Evolutionary conservation across 2,113 vertebrate species (phyloP).

Genomic region (Alligator mississippiensis): DNA sequence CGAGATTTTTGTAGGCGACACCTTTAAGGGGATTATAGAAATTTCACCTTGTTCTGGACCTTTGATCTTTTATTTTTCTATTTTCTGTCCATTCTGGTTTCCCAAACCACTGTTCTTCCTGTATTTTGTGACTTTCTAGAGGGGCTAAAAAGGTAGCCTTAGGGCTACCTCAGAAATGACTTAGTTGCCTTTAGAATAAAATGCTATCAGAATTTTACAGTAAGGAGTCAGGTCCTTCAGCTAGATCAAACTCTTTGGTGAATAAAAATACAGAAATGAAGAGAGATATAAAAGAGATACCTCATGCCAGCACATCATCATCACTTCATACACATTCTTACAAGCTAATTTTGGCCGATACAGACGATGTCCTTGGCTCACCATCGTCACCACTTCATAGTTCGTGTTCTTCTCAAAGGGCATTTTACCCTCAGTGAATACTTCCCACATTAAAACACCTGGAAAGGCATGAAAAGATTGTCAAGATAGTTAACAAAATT

Average conservation of each 20-base stretch:
- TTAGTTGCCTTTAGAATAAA: neutral
- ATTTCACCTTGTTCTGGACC: neutral
- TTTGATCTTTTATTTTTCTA: neutral
- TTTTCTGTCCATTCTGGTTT: neutral
- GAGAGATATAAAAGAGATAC: constrained; percentile 63
- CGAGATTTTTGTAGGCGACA: too few relatives aligned
- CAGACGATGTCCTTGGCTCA: constrained; percentile 91
- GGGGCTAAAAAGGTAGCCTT: neutral
- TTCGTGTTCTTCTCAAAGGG: constrained; percentile 92
- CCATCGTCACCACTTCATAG: constrained; percentile 91
- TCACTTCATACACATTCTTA: constrained; percentile 85
- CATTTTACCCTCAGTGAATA: constrained; percentile 93
- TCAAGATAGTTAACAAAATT: neutral
- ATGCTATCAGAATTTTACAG: neutral
- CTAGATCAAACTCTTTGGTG: neutral
- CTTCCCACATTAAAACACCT: constrained; percentile 98
- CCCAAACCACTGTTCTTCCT: neutral
- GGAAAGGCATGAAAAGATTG: neutral
- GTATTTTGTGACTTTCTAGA: neutral
- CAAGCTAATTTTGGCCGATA: constrained; percentile 87
- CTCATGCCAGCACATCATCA: constrained; percentile 93
- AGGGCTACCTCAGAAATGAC: neutral
- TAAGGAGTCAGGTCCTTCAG: neutral
- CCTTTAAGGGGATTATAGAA: neutral
- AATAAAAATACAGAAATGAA: neutral